A percentile compares a stretch with the other conserved stretches of the same genome.
phyloP scores from a whole-genome alignment of 2,888 invertebrate genomes.

The Agrochola lychnidis region DNA sequence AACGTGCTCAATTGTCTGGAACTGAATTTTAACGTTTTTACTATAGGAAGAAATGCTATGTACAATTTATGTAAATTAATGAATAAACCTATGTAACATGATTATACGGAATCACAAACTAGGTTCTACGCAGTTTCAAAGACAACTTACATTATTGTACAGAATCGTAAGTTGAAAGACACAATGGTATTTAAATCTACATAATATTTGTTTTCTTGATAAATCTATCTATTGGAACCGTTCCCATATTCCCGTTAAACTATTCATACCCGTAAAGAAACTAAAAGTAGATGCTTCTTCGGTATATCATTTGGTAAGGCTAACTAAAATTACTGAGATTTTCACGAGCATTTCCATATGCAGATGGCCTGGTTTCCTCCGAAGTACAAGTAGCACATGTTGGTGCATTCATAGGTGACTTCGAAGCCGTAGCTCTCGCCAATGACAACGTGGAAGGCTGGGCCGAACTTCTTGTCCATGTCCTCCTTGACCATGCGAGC shows the following conservation, averaged over 20 bases:
- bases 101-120: constrained; percentile 3
- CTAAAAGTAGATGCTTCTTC: constrained; percentile 47
- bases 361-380: constrained; percentile 97
- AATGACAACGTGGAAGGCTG: constrained; percentile 98
- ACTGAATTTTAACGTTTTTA: constrained; percentile 14
- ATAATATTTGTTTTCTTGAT: constrained; percentile 9
- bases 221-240: constrained; percentile 29
- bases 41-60: constrained; percentile 19
- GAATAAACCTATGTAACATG: background rate
- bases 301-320: constrained; percentile 54
- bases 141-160: background rate
- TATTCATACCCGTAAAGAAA: constrained; percentile 44
- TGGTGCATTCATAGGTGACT: constrained; percentile 97
- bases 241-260: constrained; percentile 39
- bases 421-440: constrained; percentile 99
- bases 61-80: constrained; percentile 11
- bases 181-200: constrained; percentile 34
- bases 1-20: constrained; percentile 45
- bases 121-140: constrained; percentile 3
- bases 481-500: constrained; percentile 98
- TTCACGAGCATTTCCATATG: constrained; percentile 96
- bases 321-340: constrained; percentile 32
- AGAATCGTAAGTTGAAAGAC: constrained; percentile 38
- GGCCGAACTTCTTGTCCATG: constrained; percentile 98
- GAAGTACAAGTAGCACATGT: constrained; percentile 96